These are phyloP conservation scores for Acrocyrtus sp. DNA, from an alignment of 2,888 invertebrate genomes.

Conservation along the genomic window DNA sequence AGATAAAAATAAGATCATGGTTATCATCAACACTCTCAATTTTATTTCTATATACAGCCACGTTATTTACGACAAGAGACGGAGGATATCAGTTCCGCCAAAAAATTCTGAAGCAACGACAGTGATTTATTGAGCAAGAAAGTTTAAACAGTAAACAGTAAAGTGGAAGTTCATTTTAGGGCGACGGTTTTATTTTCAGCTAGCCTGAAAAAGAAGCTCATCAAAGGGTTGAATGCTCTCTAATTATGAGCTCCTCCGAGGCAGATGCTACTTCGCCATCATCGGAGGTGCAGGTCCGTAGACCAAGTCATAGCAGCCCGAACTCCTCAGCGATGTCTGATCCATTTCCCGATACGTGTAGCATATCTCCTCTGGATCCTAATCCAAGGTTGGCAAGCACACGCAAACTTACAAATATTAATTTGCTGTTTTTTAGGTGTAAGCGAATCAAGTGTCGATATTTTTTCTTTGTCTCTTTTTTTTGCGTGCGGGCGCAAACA, in stretches of 20 bases:
- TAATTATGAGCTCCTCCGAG: not conserved
- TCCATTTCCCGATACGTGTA: constrained; percentile 27
- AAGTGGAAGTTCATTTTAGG: too few species aligned
- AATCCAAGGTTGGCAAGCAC: constrained; percentile 10
- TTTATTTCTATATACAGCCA: not conserved
- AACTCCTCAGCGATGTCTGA: constrained; percentile 31
- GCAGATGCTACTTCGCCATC: not conserved
- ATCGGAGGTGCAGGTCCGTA: not conserved
- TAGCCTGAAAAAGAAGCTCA: not conserved
- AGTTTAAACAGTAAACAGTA: too few species aligned
- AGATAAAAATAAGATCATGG: not conserved
- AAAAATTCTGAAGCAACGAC: not conserved
- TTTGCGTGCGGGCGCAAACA: too few species aligned
- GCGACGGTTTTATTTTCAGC: not conserved
- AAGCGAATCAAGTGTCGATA: too few species aligned
- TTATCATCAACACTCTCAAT: not conserved
- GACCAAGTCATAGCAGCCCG: constrained; percentile 39
- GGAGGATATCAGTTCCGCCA: constrained; percentile 5
- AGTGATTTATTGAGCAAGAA: not conserved
- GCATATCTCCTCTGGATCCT: constrained; percentile 32
- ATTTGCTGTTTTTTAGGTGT: too few species aligned
- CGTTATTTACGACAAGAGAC: constrained; percentile 17
- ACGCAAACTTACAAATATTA: not conserved
- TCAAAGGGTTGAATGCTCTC: not conserved
- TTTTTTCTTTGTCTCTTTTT: too few species aligned